Evolutionary conservation across 1,140 invertebrate genomes (phyloP).

Genomic region (Penaeus indicus): DNA sequence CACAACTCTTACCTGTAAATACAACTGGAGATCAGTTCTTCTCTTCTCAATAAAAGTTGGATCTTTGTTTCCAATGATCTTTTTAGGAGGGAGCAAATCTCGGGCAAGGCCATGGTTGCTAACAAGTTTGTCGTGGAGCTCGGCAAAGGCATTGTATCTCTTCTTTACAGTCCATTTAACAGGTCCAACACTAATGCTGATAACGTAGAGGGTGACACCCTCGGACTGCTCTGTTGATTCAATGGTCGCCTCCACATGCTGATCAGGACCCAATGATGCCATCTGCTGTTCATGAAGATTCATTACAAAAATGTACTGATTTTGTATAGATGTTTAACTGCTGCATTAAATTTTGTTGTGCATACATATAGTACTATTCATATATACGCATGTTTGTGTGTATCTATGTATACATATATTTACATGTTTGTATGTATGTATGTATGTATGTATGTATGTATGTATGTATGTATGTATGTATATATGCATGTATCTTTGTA

Average conservation of each 20-base stretch:
- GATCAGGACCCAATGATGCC: conserved; percentile 45
- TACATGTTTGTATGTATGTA: no score
- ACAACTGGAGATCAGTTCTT: conserved; percentile 82
- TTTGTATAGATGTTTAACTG: no score
- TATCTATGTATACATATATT: no score
- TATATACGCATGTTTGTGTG: no score
- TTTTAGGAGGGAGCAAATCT: conserved; percentile 91
- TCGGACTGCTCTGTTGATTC: conserved; percentile 38
- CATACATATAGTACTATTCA: no score
- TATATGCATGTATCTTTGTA: no score
- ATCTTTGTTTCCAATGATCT: conserved; percentile 84
- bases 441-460: no score
- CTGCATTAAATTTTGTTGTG: no score
- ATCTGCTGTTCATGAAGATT: conserved; percentile 45
- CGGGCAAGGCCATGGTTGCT: conserved; percentile 78
- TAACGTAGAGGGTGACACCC: conserved; percentile 73
- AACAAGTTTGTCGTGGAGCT: conserved; percentile 86
- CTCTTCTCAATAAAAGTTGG: conserved; percentile 89
- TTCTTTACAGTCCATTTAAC: conserved; percentile 86
- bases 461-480: no score
- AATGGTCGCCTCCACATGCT: conserved; percentile 40
- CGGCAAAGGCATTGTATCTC: conserved; percentile 90
- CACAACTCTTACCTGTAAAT: conserved; percentile 77
- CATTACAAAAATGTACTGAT: neutral
- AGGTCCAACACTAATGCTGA: conserved; percentile 78